Conservation (phyloP, 2,113 vertebrate genomes). For the Myrmecobius fasciatus region DNA sequence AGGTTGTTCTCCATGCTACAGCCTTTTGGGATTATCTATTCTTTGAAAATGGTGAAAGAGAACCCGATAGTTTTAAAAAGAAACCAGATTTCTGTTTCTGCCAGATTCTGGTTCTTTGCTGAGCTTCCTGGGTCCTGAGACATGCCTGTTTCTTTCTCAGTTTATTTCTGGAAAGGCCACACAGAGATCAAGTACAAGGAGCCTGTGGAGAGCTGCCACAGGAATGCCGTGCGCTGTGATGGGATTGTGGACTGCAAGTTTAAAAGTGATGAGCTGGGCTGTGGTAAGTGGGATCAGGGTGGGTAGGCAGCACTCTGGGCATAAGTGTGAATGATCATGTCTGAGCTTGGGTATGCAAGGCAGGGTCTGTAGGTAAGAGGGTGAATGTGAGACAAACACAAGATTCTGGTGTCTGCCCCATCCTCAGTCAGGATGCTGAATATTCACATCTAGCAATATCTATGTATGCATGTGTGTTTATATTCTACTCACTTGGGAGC, state of each 20-base stretch:
- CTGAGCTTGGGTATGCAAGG: neutral
- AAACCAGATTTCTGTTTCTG: slow-evolving; percentile 51
- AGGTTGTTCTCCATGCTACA: slow-evolving; percentile 54
- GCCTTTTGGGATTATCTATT: slow-evolving; percentile 62
- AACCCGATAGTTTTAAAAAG: slow-evolving; percentile 72
- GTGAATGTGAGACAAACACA: neutral
- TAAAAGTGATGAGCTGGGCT: slow-evolving; percentile 84
- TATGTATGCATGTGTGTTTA: neutral
- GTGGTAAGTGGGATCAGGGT: slow-evolving; percentile 75
- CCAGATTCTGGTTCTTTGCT: slow-evolving; percentile 56
- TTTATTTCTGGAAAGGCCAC: slow-evolving; percentile 83
- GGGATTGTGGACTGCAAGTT: slow-evolving; percentile 83
- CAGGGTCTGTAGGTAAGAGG: neutral
- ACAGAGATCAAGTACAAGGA: slow-evolving; percentile 84
- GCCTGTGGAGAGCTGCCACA: slow-evolving; percentile 80
- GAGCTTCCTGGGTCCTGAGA: fast-evolving
- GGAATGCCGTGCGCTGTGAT: slow-evolving; percentile 76
- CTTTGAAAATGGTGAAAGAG: slow-evolving; percentile 73
- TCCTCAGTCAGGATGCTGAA: neutral
- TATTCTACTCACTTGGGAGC: neutral
- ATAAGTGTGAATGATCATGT: neutral
- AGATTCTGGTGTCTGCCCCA: neutral
- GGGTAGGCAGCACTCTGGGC: neutral
- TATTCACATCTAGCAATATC: neutral
- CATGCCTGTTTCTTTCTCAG: slow-evolving; percentile 51